Percentiles rank a stretch among this genome's conserved stretches.
These are phyloP conservation scores for Hydractinia symbiolongicarpus DNA, from an alignment of 30 jellyfish, hydroid and myxozoan species.

Conservation along the genomic window DNA sequence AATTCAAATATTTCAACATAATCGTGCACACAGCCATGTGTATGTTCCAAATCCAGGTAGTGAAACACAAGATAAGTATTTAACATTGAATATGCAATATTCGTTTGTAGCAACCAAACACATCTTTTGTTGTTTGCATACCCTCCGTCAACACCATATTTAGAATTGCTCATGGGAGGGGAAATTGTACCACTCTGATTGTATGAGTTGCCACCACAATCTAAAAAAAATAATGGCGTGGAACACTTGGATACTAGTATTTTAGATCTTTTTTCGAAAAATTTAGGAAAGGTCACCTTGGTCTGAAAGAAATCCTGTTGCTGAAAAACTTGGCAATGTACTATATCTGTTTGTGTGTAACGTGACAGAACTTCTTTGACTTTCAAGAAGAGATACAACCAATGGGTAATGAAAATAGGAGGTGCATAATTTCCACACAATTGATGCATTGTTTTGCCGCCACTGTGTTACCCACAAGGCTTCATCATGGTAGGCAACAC, in stretches of 20 bases:
- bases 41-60: not conserved
- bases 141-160: not conserved
- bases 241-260: not conserved
- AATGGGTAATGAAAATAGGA: not conserved
- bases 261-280: no score
- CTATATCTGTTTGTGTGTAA: not conserved
- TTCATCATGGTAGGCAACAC: not conserved
- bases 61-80: not conserved
- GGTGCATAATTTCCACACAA: not conserved
- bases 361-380: not conserved
- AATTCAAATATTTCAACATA: not conserved
- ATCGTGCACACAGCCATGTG: not conserved
- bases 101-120: not conserved
- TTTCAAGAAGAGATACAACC: not conserved
- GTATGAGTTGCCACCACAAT: not conserved
- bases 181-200: not conserved
- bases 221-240: not conserved
- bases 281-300: not conserved
- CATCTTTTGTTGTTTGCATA: not conserved
- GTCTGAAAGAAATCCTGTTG: slow-evolving; percentile 1
- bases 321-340: not conserved
- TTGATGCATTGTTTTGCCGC: not conserved
- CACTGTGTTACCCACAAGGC: slow-evolving; percentile 2
- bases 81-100: not conserved
- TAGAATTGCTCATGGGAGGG: not conserved